Evolutionary conservation across 2,888 invertebrate species (phyloP).

Genomic region (Myopa tessellatipennis): DNA sequence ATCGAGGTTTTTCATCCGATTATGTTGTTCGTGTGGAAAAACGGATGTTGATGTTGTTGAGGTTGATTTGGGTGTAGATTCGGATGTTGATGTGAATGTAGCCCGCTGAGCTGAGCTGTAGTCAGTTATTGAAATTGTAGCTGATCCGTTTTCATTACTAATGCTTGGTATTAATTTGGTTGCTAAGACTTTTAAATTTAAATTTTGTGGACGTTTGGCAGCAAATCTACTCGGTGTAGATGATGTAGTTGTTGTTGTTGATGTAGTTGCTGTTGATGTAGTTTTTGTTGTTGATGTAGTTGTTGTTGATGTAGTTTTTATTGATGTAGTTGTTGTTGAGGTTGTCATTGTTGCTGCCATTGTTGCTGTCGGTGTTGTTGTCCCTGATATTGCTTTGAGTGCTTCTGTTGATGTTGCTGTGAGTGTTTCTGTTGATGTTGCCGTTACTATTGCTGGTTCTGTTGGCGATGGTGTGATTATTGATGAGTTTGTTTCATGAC

Average conservation of each 20-base stretch:
- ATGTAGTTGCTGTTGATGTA: conserved; percentile 11
- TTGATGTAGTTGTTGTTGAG: conserved; percentile 16
- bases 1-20: conserved; percentile 58
- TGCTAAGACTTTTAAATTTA: conserved; percentile 43
- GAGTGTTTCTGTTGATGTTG: conserved; percentile 13
- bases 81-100: conserved; percentile 48
- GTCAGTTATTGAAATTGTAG: conserved; percentile 44
- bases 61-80: conserved; percentile 40
- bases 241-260: conserved; percentile 13
- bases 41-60: conserved; percentile 41
- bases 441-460: neutral
- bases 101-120: neutral
- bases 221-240: conserved; percentile 31
- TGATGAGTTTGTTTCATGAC: neutral
- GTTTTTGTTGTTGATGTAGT: conserved; percentile 1
- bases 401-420: conserved; percentile 9
- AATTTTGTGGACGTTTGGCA: conserved; percentile 42
- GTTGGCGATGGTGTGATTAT: neutral
- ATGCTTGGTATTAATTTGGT: conserved; percentile 31
- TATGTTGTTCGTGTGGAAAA: conserved; percentile 57
- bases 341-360: conserved; percentile 12
- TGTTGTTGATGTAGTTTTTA: conserved; percentile 13
- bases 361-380: conserved; percentile 9
- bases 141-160: conserved; percentile 45
- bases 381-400: neutral